Percentiles rank a stretch among this genome's conserved stretches.
phyloP scores from a whole-genome alignment of 2,797 vertebrate genomes.

The Urophycis tenuis region DNA sequence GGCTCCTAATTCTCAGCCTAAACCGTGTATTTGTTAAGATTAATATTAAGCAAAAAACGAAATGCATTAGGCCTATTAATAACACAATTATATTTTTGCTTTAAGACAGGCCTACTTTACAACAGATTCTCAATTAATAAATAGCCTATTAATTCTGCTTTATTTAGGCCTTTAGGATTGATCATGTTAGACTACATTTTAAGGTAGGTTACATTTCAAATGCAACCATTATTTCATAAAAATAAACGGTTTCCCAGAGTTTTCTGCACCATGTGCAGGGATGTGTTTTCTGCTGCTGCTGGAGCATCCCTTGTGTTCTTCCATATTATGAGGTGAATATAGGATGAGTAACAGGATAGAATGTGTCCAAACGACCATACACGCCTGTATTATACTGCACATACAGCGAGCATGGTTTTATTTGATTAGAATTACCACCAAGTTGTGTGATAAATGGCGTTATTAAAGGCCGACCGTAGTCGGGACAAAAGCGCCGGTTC shows the following conservation, averaged over 20 bases:
- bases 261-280: neutral
- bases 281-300: neutral
- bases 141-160: neutral
- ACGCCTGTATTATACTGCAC: neutral
- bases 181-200: neutral
- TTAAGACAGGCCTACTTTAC: neutral
- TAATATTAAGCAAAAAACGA: neutral
- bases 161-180: neutral
- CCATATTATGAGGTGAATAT: neutral
- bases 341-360: neutral
- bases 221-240: neutral
- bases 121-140: neutral
- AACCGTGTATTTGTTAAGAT: neutral
- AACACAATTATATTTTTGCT: neutral
- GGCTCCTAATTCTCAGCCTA: neutral
- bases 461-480: conserved; percentile 25
- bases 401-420: conserved; percentile 19
- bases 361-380: neutral
- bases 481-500: conserved; percentile 9
- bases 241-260: neutral
- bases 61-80: neutral
- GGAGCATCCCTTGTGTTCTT: neutral
- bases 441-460: conserved; percentile 43
- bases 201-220: neutral
- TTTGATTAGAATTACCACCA: conserved; percentile 37